Base-by-base conservation (phyloP, 2,113 vertebrate genomes). In the Anarhynchus alexandrinus region DNA sequence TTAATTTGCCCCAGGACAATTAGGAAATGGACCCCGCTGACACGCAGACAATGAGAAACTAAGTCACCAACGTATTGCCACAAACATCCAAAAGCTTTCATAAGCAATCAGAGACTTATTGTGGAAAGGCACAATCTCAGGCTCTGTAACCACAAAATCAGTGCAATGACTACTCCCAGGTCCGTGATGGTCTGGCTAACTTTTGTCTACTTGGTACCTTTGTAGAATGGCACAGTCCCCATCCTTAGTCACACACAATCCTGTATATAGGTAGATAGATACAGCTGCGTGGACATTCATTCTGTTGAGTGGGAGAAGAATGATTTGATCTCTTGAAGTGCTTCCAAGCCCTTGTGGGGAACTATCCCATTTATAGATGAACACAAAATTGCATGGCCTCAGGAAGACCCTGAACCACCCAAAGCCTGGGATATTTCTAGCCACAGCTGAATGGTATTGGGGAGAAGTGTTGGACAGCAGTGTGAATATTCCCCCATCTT, bases 371-470 rank as follows among this genome's bases (percentile, higher is more conserved):
- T 90, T 83, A 55, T n/a, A 61, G 52, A 26, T 38, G 67, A 66
- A 49, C 4, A 43, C 3, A 47, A 61, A 30, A 54, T 34, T 80
- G 10, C 30, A 47, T 0, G 23, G 43, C 27, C 67, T 69, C 62
- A 49, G 47, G 62, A 93, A 69, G 62, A 86, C 10, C 58, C 61
- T 5, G 21, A 69, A 29, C 1, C 27, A 57, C 23, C 2, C 52
- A 52, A 86, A 83, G 2, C 16, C n/a, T 72, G 40, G 9, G 22
- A 7, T 90, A 47, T 69, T 92, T 88, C 59, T 93, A 58, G 45
- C 14, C 6, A 3, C 1, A 2, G 10, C 11, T 80, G 72, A 57
- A 49, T 38, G 59, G 9, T 2, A 1, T 0, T 69, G 34, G 49
- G 58, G 22, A 72, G 25, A 84, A 18, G 2, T 23, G 21, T 7